These are phyloP conservation scores for Drosophila yakuba DNA, from an alignment of 1,140 invertebrate species.

Conservation along the genomic window DNA sequence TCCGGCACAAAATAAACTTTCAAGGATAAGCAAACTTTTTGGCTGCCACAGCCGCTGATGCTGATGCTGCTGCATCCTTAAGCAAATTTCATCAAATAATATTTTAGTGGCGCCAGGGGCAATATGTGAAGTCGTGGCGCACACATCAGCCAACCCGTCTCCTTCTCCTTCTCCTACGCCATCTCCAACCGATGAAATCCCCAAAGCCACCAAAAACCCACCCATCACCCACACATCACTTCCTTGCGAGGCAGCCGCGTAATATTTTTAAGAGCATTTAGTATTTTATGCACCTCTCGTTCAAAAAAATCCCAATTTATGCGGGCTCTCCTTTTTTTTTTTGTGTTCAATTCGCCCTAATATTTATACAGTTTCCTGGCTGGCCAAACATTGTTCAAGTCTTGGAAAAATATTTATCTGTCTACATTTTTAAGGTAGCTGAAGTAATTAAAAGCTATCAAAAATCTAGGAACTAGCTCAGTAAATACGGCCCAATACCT, in stretches of 20 bases:
- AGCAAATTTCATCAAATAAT: constrained; percentile 83
- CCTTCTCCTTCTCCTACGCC: too few relatives aligned
- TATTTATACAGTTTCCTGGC: constrained; percentile 26
- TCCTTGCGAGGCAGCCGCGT: constrained; percentile 30
- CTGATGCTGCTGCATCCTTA: constrained; percentile 68
- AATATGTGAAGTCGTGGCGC: constrained; percentile 72
- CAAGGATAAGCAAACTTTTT: constrained; percentile 82
- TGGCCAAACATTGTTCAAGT: constrained; percentile 60
- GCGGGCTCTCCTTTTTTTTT: constrained; percentile 33
- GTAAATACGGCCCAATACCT: not conserved
- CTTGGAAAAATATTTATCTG: constrained; percentile 67
- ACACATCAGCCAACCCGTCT: constrained; percentile 42
- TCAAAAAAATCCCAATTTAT: constrained; percentile 62
- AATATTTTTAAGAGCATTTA: constrained; percentile 73
- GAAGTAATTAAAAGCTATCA: constrained; percentile 54
- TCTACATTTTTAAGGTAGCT: not conserved
- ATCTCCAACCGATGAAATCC: not conserved
- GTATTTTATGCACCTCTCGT: constrained; percentile 68
- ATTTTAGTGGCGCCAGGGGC: constrained; percentile 79
- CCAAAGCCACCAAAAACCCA: constrained; percentile 7
- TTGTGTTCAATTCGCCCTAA: constrained; percentile 15
- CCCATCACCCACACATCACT: constrained; percentile 21
- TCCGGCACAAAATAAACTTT: constrained; percentile 82
- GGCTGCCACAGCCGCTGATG: constrained; percentile 52
- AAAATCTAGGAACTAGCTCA: not conserved